phyloP scores from a whole-genome alignment of 1,140 invertebrate genomes.

The Hyles vespertilio region DNA sequence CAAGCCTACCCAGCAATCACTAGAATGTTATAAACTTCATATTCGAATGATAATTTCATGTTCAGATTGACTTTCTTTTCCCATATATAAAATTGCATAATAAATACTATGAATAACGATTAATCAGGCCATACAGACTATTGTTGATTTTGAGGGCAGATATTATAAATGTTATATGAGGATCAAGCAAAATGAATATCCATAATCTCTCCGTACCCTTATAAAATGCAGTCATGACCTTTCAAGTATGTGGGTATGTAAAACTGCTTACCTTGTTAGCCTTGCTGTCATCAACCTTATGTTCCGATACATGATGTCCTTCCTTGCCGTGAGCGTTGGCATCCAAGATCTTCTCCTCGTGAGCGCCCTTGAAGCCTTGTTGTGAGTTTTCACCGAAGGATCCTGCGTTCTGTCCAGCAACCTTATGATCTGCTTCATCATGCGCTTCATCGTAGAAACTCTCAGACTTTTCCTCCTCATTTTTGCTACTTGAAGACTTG shows the following conservation, averaged over 20 bases:
- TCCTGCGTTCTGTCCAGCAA: conserved; percentile 73
- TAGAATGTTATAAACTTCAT: too few relatives aligned
- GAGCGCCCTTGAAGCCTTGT: conserved; percentile 76
- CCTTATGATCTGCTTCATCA: conserved; percentile 77
- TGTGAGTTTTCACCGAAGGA: conserved; percentile 75
- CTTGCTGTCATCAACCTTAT: conserved; percentile 74
- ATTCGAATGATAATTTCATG: too few relatives aligned
- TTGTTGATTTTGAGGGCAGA: neutral
- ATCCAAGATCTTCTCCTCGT: conserved; percentile 75
- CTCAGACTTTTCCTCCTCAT: conserved; percentile 80
- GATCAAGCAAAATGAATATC: neutral
- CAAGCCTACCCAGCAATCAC: too few relatives aligned
- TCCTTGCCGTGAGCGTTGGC: conserved; percentile 74
- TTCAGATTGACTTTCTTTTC: too few relatives aligned
- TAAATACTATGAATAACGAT: too few relatives aligned
- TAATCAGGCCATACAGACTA: too few relatives aligned
- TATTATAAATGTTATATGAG: neutral
- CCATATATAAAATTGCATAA: too few relatives aligned
- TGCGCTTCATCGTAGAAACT: conserved; percentile 82
- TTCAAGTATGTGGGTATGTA: neutral
- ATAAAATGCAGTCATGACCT: neutral
- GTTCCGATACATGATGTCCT: conserved; percentile 73
- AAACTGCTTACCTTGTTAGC: conserved; percentile 65
- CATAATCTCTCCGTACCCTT: too few relatives aligned
- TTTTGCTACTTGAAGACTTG: conserved; percentile 80